Evolutionary conservation across 2,797 vertebrate species (phyloP).

Genomic region (Falco novaeseelandiae): DNA sequence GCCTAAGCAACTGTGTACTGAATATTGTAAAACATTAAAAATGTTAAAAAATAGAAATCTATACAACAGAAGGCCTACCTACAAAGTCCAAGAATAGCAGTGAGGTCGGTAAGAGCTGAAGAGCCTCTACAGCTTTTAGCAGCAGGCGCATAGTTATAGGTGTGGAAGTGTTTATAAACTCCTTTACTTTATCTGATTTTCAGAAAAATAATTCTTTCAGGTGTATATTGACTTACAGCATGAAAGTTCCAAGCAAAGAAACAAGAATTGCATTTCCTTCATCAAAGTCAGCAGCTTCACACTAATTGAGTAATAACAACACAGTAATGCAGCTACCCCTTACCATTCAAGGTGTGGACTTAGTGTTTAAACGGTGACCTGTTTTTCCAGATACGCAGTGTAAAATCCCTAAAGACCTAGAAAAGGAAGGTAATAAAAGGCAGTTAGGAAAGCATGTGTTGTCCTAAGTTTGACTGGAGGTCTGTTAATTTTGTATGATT

Average conservation of each 20-base stretch:
- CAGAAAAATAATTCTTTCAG: not conserved
- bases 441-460: not conserved
- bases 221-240: not conserved
- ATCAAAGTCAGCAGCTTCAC: not conserved
- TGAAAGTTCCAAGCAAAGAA: not conserved
- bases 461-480: not conserved
- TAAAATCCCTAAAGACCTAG: constrained; percentile 42
- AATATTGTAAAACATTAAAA: not conserved
- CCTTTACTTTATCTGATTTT: not conserved
- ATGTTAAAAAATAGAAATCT: not conserved
- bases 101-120: not conserved
- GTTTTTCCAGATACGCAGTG: not conserved
- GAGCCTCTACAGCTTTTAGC: not conserved
- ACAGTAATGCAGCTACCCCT: not conserved
- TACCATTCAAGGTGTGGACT: not conserved
- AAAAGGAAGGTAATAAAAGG: constrained; percentile 42
- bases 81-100: not conserved
- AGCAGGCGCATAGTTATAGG: not conserved
- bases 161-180: not conserved
- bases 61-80: not conserved
- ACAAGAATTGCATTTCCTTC: not conserved
- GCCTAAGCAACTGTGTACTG: not conserved
- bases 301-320: not conserved
- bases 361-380: not conserved
- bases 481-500: constrained; percentile 23